Evolutionary conservation across 92 coral and sea anemone genomes (phyloP).

Genomic region (Porites lobata): DNA sequence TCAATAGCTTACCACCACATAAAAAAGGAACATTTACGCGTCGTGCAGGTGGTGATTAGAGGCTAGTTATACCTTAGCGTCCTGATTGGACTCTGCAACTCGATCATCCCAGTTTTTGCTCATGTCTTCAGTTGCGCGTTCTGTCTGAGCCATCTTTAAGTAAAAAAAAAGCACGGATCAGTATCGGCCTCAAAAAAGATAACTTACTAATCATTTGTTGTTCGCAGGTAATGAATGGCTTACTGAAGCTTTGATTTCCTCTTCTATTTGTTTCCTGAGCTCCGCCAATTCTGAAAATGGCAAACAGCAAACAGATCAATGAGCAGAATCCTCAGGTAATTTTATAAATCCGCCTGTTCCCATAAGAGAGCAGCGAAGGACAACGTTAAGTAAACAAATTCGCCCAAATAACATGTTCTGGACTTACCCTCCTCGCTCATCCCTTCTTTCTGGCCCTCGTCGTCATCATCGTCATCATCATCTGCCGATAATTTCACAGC

Average conservation of each 20-base stretch:
- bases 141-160: slow-evolving; percentile 85
- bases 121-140: slow-evolving; percentile 84
- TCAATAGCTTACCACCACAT: no score
- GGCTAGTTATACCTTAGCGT: slow-evolving; percentile 62
- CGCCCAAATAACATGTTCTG: neutral
- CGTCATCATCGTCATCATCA: slow-evolving; percentile 93
- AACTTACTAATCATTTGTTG: no score
- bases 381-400: no score
- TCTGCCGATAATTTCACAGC: slow-evolving; percentile 74
- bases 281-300: slow-evolving; percentile 85
- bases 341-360: no score
- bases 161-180: neutral
- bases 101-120: slow-evolving; percentile 88
- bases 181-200: no score
- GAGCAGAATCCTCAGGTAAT: no score
- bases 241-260: slow-evolving; percentile 90
- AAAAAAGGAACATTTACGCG: no score
- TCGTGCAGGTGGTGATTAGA: no score
- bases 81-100: slow-evolving; percentile 78
- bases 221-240: slow-evolving; percentile 1
- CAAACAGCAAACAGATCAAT: neutral
- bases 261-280: slow-evolving; percentile 94
- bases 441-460: slow-evolving; percentile 63
- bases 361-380: no score
- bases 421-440: slow-evolving; percentile 83